phyloP scores from a whole-genome alignment of 1,140 invertebrate genomes.

The Halotydeus destructor region DNA sequence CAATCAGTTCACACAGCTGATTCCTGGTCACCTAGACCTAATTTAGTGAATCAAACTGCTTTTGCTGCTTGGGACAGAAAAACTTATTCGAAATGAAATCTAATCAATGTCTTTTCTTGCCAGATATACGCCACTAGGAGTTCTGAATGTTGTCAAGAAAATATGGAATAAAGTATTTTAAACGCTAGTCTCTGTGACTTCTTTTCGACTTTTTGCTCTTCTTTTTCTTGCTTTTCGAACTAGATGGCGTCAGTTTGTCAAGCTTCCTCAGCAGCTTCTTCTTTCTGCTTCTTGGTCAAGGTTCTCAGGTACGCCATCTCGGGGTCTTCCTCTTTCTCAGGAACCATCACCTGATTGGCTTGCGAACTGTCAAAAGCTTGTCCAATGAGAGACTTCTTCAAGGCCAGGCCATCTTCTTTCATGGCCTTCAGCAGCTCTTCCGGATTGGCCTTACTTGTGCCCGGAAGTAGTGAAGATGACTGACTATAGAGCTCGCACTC shows the following conservation, averaged over 20 bases:
- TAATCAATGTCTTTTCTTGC: too few species aligned
- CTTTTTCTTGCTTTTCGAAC: slow-evolving; percentile 6
- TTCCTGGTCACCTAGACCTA: neutral
- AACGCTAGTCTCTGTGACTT: neutral
- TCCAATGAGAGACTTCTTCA: slow-evolving; percentile 50
- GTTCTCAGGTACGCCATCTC: slow-evolving; percentile 56
- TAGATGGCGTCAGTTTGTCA: neutral
- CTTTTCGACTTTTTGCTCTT: slow-evolving; percentile 8
- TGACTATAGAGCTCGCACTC: slow-evolving; percentile 76
- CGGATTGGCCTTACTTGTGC: slow-evolving; percentile 30
- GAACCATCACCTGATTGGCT: slow-evolving; percentile 22
- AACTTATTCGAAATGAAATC: too few species aligned
- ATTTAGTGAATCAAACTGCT: too few species aligned
- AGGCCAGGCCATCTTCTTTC: slow-evolving; percentile 68
- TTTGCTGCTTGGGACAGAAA: too few species aligned
- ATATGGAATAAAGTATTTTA: too few species aligned
- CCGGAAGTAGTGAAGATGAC: neutral
- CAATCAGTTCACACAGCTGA: neutral
- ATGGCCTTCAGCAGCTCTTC: slow-evolving; percentile 64
- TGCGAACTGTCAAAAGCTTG: slow-evolving; percentile 34
- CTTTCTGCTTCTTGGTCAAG: slow-evolving; percentile 64
- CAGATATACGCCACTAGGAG: too few species aligned
- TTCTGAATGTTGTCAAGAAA: too few species aligned
- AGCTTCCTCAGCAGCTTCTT: slow-evolving; percentile 63
- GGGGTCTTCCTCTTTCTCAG: slow-evolving; percentile 32